Evolutionary conservation across 2,888 invertebrate genomes (phyloP).

Genomic region (Molanna angustata): DNA sequence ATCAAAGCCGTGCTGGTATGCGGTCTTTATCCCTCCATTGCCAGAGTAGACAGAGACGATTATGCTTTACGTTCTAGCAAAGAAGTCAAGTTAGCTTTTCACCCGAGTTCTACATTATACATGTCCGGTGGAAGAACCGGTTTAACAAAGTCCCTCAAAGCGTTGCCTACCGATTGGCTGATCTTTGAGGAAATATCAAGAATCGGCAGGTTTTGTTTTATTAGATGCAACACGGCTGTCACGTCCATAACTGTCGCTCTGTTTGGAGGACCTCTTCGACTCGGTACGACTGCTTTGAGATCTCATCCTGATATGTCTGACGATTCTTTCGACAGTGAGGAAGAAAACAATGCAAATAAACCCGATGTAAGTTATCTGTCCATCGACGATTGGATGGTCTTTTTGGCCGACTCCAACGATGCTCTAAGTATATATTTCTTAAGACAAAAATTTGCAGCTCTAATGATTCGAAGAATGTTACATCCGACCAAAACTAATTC

Average conservation of each 20-base stretch:
- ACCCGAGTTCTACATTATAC: slow-evolving; percentile 62
- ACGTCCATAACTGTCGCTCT: slow-evolving; percentile 78
- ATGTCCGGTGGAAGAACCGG: slow-evolving; percentile 49
- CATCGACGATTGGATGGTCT: slow-evolving; percentile 73
- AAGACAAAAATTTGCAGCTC: slow-evolving; percentile 69
- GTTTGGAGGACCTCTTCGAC: slow-evolving; percentile 68
- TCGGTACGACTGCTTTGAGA: slow-evolving; percentile 51
- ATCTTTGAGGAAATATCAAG: slow-evolving; percentile 84
- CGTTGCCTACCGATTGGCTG: slow-evolving; percentile 75
- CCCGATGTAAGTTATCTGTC: slow-evolving; percentile 45
- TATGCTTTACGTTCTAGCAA: slow-evolving; percentile 62
- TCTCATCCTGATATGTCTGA: slow-evolving; percentile 50
- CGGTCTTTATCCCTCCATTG: slow-evolving; percentile 88
- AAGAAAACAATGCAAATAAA: slow-evolving; percentile 43
- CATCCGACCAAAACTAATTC: slow-evolving; percentile 57
- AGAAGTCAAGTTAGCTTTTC: slow-evolving; percentile 53
- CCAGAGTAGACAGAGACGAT: slow-evolving; percentile 66
- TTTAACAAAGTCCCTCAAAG: slow-evolving; percentile 38
- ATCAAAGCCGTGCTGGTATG: slow-evolving; percentile 87
- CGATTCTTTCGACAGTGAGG: slow-evolving; percentile 48
- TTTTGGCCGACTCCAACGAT: slow-evolving; percentile 65
- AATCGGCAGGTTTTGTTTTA: slow-evolving; percentile 64
- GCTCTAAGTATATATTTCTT: slow-evolving; percentile 64
- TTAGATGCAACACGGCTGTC: slow-evolving; percentile 77
- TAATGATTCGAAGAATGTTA: slow-evolving; percentile 62